phyloP scores from a whole-genome alignment of 2,113 vertebrate species.

The Coreoperca whiteheadi region DNA sequence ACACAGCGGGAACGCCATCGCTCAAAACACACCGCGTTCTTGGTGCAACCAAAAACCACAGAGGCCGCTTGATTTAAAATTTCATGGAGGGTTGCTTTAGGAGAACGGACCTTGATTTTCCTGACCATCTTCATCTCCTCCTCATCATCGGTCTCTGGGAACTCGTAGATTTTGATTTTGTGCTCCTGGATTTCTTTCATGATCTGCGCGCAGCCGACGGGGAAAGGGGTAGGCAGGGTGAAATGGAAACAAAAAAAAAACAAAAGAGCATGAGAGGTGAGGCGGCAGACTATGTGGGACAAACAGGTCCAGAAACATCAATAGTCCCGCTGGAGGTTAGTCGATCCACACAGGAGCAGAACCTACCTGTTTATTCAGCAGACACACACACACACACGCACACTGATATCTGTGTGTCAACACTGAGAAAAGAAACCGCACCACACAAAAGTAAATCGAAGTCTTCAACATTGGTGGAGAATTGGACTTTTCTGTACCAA shows the following conservation, averaged over 20 bases:
- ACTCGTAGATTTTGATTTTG: conserved; percentile 98
- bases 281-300: neutral
- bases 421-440: neutral
- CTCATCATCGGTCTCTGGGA: conserved; percentile 96
- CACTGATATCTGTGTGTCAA: neutral
- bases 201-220: conserved; percentile 84
- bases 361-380: neutral
- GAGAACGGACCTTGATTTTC: conserved; percentile 91
- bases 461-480: neutral
- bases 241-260: too few relatives aligned
- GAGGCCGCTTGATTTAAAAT: neutral
- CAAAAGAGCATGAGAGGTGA: neutral
- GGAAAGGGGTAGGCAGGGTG: neutral
- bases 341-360: neutral
- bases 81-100: too few relatives aligned
- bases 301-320: conserved; percentile 10
- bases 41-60: neutral
- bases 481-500: neutral
- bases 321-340: neutral
- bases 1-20: neutral
- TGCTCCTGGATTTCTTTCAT: conserved; percentile 98
- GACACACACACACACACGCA: neutral
- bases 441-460: neutral
- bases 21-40: neutral
- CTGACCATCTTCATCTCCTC: conserved; percentile 95